phyloP scores from a whole-genome alignment of 2,888 invertebrate genomes.

The Lissocephala sabroskyi region DNA sequence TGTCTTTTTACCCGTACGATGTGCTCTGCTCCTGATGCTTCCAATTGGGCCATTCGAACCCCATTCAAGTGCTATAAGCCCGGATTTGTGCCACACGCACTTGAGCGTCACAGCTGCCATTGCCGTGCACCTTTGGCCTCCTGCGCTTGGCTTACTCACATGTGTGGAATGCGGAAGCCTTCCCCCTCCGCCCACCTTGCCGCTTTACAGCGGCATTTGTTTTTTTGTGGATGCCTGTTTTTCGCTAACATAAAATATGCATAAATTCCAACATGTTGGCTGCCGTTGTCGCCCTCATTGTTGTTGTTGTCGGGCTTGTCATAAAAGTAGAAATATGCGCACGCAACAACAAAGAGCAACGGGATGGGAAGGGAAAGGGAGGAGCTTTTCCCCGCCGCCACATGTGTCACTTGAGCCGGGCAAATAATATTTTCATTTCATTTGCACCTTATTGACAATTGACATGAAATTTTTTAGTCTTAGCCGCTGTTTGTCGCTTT shows the following conservation, averaged over 20 bases:
- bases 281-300: conserved; percentile 5
- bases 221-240: conserved; percentile 18
- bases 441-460: conserved; percentile 68
- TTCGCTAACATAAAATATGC: conserved; percentile 54
- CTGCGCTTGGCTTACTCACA: conserved; percentile 24
- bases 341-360: conserved; percentile 6
- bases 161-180: conserved; percentile 54
- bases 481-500: conserved; percentile 3
- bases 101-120: conserved; percentile 21
- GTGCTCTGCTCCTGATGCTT: no score
- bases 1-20: no score
- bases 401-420: no score
- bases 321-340: conserved; percentile 31
- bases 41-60: no score
- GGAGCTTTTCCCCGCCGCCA: no score
- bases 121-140: neutral
- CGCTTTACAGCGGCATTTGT: conserved; percentile 14
- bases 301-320: conserved; percentile 25
- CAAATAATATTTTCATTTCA: conserved; percentile 62
- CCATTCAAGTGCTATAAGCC: no score
- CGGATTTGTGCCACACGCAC: conserved; percentile 50
- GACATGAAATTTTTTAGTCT: conserved; percentile 53
- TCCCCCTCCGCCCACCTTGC: neutral
- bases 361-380: neutral
- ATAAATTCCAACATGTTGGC: conserved; percentile 54